phyloP scores from a whole-genome alignment of 2,797 vertebrate species.

The Channallabes apus region DNA sequence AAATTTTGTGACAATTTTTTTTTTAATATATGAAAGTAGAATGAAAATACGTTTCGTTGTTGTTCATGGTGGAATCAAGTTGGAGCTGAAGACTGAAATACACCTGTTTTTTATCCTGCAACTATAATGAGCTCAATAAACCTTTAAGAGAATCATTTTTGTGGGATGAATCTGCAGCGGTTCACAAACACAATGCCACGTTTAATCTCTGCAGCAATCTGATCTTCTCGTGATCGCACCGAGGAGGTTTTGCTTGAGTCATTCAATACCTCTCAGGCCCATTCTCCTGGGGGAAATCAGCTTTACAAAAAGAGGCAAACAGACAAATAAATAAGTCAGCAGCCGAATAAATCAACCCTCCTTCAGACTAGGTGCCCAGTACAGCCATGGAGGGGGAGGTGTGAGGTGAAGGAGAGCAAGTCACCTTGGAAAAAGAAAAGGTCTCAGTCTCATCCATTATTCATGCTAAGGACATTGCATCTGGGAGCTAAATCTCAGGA shows the following conservation, averaged over 20 bases:
- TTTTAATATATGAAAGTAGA: neutral
- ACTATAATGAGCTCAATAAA: neutral
- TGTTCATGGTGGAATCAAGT: neutral
- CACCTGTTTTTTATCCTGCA: neutral
- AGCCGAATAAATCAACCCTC: slow-evolving; percentile 68
- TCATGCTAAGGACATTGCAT: slow-evolving; percentile 58
- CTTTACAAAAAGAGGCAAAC: slow-evolving; percentile 52
- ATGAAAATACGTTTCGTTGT: neutral
- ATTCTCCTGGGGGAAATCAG: slow-evolving; percentile 60
- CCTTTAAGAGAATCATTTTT: slow-evolving; percentile 18
- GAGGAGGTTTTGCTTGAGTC: slow-evolving; percentile 36
- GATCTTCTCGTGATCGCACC: slow-evolving; percentile 39
- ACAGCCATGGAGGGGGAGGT: slow-evolving; percentile 62
- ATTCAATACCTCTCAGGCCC: slow-evolving; percentile 50
- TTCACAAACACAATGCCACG: slow-evolving; percentile 33
- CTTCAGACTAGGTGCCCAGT: slow-evolving; percentile 29
- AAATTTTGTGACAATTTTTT: neutral
- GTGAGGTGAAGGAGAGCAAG: slow-evolving; percentile 49
- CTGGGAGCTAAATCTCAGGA: slow-evolving; percentile 52
- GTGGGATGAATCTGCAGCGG: slow-evolving; percentile 27
- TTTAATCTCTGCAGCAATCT: slow-evolving; percentile 45
- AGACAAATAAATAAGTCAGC: slow-evolving; percentile 70
- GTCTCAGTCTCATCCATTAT: slow-evolving; percentile 68
- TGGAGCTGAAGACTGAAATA: neutral
- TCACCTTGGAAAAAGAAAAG: slow-evolving; percentile 53